Evolutionary conservation across 2,797 vertebrate genomes (phyloP).

Genomic region (Periophthalmus magnuspinnatus): DNA sequence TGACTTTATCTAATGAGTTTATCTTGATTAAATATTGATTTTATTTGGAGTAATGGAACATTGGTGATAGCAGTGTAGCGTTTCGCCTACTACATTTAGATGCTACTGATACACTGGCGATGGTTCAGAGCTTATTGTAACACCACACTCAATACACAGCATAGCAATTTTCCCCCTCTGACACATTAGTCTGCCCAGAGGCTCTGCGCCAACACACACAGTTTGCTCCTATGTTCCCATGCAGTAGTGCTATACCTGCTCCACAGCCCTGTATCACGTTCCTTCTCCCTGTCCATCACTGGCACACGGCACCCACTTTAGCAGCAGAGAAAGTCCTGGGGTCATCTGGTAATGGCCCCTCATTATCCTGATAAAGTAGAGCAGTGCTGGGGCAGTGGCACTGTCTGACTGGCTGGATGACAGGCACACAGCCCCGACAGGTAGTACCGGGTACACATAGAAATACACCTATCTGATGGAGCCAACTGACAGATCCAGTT

Average conservation of each 20-base stretch:
- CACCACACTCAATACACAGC: constrained; percentile 2
- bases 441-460: constrained; percentile 64
- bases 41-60: constrained; percentile 5
- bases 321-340: constrained; percentile 73
- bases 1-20: neutral
- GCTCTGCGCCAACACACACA: constrained; percentile 22
- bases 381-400: constrained; percentile 60
- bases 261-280: constrained; percentile 59
- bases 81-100: constrained; percentile 1
- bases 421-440: constrained; percentile 68
- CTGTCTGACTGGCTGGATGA: constrained; percentile 68
- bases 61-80: neutral
- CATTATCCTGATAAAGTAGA: constrained; percentile 78
- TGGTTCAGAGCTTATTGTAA: constrained; percentile 10
- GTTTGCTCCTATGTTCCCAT: constrained; percentile 33
- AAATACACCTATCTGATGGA: constrained; percentile 74
- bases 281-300: constrained; percentile 70
- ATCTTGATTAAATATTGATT: constrained; percentile 11
- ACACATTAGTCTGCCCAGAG: constrained; percentile 8
- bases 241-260: constrained; percentile 28
- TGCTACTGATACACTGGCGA: neutral
- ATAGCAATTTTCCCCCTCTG: neutral
- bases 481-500: constrained; percentile 68
- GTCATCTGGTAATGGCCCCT: constrained; percentile 75
- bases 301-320: constrained; percentile 67